These are phyloP conservation scores for Aurelia aurita DNA, from an alignment of 30 jellyfish, hydroid and myxozoan genomes.

Conservation along the genomic window DNA sequence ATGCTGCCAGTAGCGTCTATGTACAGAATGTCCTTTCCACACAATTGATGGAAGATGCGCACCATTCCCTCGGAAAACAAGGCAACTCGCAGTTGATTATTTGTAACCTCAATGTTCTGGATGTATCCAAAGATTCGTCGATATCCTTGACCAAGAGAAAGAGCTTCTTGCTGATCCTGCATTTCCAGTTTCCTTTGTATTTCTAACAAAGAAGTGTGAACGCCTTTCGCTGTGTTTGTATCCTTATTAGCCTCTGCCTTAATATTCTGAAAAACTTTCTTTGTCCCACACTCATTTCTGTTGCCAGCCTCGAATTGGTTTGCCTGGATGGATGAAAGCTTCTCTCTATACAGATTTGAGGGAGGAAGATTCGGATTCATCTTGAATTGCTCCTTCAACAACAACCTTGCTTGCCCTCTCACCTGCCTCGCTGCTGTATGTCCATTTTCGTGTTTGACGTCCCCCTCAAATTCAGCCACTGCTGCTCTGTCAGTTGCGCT, in stretches of 20 bases:
- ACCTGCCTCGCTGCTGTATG: too few relatives aligned
- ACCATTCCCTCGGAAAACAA: not conserved
- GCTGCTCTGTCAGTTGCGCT: too few relatives aligned
- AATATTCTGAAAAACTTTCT: constrained; percentile 5
- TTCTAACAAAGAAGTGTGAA: constrained; percentile 9
- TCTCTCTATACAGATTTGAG: not conserved
- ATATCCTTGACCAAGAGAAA: not conserved
- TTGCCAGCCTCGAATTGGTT: not conserved
- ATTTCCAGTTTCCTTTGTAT: not conserved
- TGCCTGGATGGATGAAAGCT: not conserved
- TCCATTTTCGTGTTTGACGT: too few relatives aligned
- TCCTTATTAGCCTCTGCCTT: not conserved
- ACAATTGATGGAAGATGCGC: not conserved
- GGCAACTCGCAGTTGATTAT: not conserved
- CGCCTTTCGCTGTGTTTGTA: not conserved
- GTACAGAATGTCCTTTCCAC: not conserved
- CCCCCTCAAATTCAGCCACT: too few relatives aligned
- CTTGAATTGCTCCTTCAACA: too few relatives aligned
- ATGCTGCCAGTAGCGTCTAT: not conserved
- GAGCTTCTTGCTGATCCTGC: not conserved
- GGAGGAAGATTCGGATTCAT: too few relatives aligned
- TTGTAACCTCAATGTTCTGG: not conserved
- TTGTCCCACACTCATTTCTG: constrained; percentile 2
- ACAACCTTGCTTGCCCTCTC: too few relatives aligned
- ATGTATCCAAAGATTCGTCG: not conserved